Evolutionary conservation across 2,797 vertebrate species (phyloP).

Genomic region (Phaenicophaeus curvirostris): DNA sequence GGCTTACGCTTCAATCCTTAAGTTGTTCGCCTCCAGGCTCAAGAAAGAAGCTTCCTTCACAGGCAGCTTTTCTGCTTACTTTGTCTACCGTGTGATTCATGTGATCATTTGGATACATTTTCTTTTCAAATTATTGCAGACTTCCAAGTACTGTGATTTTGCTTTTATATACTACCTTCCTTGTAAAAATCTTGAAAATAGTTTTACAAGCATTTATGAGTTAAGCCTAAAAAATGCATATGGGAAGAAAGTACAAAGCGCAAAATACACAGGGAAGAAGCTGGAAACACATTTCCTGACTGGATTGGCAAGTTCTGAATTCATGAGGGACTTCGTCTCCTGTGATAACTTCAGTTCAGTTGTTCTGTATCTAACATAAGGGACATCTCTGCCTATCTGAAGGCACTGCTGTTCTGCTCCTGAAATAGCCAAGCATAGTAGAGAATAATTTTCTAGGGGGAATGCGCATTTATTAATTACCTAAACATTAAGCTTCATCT

Average conservation of each 20-base stretch:
- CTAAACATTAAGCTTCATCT: not conserved
- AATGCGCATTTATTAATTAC: not conserved
- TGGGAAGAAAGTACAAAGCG: not conserved
- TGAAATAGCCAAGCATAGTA: not conserved
- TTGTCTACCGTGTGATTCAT: not conserved
- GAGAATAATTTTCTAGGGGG: not conserved
- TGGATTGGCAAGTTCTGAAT: not conserved
- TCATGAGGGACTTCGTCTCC: constrained; percentile 5
- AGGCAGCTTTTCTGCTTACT: not conserved
- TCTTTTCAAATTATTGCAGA: not conserved
- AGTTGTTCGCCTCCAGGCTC: not conserved
- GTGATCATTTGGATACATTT: not conserved
- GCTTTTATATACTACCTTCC: not conserved
- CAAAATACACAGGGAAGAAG: not conserved
- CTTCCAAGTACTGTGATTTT: not conserved
- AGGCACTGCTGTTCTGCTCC: not conserved
- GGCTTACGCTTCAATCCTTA: not conserved
- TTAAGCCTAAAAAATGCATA: not conserved
- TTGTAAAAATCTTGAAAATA: not conserved
- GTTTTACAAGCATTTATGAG: not conserved
- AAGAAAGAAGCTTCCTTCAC: not conserved
- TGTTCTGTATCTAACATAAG: not conserved
- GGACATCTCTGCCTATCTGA: not conserved
- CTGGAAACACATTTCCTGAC: not conserved
- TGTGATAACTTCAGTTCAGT: not conserved